A percentile compares a stretch with the other conserved stretches of the same genome.
Conservation (phyloP, 2,888 invertebrate genomes). For the Luperina nickerlii region DNA sequence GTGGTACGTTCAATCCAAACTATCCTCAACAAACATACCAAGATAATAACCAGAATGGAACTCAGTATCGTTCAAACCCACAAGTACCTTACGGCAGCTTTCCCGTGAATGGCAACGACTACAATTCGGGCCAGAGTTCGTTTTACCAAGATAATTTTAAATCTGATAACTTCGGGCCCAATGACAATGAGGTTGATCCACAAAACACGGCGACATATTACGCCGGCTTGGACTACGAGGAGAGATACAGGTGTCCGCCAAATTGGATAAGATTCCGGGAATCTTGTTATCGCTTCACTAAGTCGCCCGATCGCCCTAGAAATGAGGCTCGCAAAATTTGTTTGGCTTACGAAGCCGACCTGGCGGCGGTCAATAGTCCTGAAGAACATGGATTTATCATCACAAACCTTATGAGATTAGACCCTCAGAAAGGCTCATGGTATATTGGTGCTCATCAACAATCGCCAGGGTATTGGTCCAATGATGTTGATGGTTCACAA, state of each 20-base stretch:
- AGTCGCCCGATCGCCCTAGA: conserved; percentile 95
- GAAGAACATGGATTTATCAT: conserved; percentile 97
- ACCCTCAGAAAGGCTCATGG: conserved; percentile 96
- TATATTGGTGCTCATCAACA: conserved; percentile 95
- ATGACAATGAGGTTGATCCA: conserved; percentile 84
- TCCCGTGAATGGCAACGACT: conserved; percentile 83
- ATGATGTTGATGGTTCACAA: conserved; percentile 95
- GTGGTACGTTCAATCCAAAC: conserved; percentile 79
- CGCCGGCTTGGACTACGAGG: conserved; percentile 85
- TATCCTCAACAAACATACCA: conserved; percentile 79
- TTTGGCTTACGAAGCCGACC: conserved; percentile 95
- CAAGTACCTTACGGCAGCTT: conserved; percentile 86
- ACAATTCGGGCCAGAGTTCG: conserved; percentile 81
- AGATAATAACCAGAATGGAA: conserved; percentile 77
- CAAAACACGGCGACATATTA: conserved; percentile 83
- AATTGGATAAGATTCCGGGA: conserved; percentile 96
- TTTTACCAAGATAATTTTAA: conserved; percentile 84
- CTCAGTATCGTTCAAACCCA: conserved; percentile 79
- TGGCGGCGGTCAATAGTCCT: conserved; percentile 94
- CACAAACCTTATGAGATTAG: conserved; percentile 94
- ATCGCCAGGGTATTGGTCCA: conserved; percentile 94
- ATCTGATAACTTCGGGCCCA: conserved; percentile 79
- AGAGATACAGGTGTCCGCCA: conserved; percentile 93
- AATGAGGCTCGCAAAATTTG: conserved; percentile 96
- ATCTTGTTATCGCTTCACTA: conserved; percentile 97